Base-by-base conservation (phyloP, 1,140 invertebrate species). In the Epicauta chinensis region DNA sequence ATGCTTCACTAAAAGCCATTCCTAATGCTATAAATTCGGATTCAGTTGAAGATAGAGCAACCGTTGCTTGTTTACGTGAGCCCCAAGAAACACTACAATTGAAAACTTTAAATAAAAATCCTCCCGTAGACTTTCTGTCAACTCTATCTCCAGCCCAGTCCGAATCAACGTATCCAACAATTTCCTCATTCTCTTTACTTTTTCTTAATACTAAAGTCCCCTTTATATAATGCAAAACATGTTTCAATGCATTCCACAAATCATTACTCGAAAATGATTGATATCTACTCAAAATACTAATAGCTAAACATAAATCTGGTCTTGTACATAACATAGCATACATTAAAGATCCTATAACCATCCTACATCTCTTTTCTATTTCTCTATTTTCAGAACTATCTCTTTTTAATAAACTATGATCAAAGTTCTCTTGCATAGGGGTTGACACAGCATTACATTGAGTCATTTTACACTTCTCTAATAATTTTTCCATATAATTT, bases 1-100 rank as follows among this genome's bases (percentile, higher is more conserved):
- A 37, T 2, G 59, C 61, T 30, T 63, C 59, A 34, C 60, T 54
- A 11, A 35, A 12, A 12, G 56, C 51, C 1, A 48, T 43, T 36
- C 58, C 64, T 16, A 60, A 14, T 1, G 66, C 47, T 1, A 67
- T 38, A 51, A 59, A 63, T 52, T 71, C 66, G 1, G 66, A 54
- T 53, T 71, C 64, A 11, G 62, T 62, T 13, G 54, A 64, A 11
- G 64, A 71, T 2, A 67, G 39, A 9, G 62, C 54, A 7, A 67
- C 60, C 1, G 62, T 63, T 0, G 43, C 43, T 51, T 74, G 72
- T 51, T 67, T 70, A 13, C 50, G 60, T 5, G 57, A 58, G n/a
- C 51, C 50, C 71, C 71, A 74, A n/a, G 39, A 31, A 6, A 71
- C 48, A 14, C 51, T 15, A 29, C 49, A 61, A 32, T 53, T 58